Evolutionary conservation across 1,140 invertebrate species (phyloP).

Genomic region (Sinella curviseta): DNA sequence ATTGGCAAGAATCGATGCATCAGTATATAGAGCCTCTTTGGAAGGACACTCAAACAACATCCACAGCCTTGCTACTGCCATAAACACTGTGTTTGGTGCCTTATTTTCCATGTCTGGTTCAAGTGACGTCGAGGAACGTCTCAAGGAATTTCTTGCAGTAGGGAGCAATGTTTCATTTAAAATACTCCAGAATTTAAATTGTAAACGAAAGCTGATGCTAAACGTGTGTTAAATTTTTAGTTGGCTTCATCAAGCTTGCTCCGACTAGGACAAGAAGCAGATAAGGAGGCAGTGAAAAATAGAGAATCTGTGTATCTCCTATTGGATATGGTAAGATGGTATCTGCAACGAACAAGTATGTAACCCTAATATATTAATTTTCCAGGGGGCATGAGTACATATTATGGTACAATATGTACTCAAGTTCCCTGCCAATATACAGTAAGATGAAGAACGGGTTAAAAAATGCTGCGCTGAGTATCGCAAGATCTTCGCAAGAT

Average conservation of each 20-base stretch:
- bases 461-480: no score
- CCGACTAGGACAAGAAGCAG: constrained; percentile 89
- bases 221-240: constrained; percentile 53
- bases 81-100: constrained; percentile 95
- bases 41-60: constrained; percentile 97
- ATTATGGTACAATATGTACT: no score
- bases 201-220: no score
- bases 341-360: no score
- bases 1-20: constrained; percentile 85
- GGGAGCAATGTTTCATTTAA: constrained; percentile 45
- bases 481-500: no score
- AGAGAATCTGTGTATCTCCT: constrained; percentile 94
- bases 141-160: constrained; percentile 96
- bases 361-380: neutral
- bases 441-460: no score
- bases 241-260: constrained; percentile 92
- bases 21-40: constrained; percentile 84
- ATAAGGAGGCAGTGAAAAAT: constrained; percentile 90
- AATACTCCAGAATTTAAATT: no score
- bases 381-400: no score
- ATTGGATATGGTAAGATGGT: constrained; percentile 69
- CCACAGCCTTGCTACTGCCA: constrained; percentile 92
- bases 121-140: constrained; percentile 92
- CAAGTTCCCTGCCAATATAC: no score
- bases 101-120: constrained; percentile 92